Base-by-base conservation (phyloP, 2,888 invertebrate genomes). In the Gymnoscelis rufifasciata region DNA sequence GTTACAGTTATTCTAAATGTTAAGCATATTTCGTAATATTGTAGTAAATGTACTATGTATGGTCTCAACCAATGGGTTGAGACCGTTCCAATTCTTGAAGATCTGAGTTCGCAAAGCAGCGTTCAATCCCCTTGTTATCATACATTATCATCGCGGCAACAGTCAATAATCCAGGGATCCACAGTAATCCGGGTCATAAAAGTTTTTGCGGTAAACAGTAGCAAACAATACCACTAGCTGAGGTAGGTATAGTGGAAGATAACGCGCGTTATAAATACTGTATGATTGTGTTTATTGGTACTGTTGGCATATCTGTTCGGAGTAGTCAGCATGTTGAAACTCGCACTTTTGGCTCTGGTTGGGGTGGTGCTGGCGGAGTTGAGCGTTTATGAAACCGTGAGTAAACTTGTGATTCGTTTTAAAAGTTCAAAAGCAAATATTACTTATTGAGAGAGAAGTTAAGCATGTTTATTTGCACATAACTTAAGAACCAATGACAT, bases 351-450 rank as follows among this genome's bases (percentile, higher is more conserved):
- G 7, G 24, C 49, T 2, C 30, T 51, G 7, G 35, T 7, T 35
- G 43, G 28, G 10, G 38, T 4, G 26, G 31, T 13, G 36, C 13
- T 41, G 23, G 36, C n/a, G 23, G 15, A 38, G 3, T 44, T 52
- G 13, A 48, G 42, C 23, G 12, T 47, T 26, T 54, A 43, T 38
- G 42, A 53, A 36, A 55, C 51, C 5, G 55, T 55, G 50, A 55
- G 55, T 40, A 19, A 3, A 3, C 5, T 2, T 3, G 19, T 2
- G 19, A 3, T 19, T 3, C 2, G 5, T 19, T 19, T 19, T 5
- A 3, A 19, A 3, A 19, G 5, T 5, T 19, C 19, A 19, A 19
- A 19, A 19, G n/a, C n/a, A n/a, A n/a, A n/a, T n/a, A n/a, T n/a
- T n/a, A n/a, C n/a, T n/a, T n/a, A n/a, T n/a, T n/a, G n/a, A n/a